A percentile compares a stretch with the other conserved stretches of the same genome.
Evolutionary conservation across 2,797 vertebrate species (phyloP).

Genomic region (Hyperoplus immaculatus): DNA sequence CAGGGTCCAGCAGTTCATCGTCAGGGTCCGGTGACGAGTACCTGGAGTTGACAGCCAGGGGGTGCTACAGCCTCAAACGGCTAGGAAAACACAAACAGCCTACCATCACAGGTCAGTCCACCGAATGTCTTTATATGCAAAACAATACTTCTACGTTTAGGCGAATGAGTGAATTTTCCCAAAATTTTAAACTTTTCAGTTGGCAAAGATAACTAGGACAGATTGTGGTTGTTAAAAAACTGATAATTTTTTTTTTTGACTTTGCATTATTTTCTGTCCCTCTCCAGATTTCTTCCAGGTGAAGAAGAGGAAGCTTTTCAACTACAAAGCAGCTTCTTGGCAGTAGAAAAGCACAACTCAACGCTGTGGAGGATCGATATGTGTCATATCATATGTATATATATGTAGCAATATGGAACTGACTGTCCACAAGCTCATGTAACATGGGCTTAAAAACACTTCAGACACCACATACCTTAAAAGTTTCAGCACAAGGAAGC

Average conservation of each 20-base stretch:
- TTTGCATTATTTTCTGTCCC: background rate
- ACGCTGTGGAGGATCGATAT: conserved; percentile 46
- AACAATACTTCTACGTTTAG: background rate
- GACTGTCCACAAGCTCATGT: conserved; percentile 65
- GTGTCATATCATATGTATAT: conserved; percentile 59
- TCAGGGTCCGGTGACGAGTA: conserved; percentile 74
- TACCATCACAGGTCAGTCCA: conserved; percentile 83
- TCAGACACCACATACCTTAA: conserved; percentile 49
- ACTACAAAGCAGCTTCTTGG: conserved; percentile 73
- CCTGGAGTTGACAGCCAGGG: conserved; percentile 75
- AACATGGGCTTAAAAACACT: conserved; percentile 56
- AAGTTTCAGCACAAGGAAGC: conserved; percentile 73
- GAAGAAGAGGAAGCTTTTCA: conserved; percentile 79
- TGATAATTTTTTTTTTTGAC: background rate
- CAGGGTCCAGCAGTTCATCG: conserved; percentile 47
- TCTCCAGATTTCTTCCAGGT: conserved; percentile 85
- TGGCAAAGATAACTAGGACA: background rate
- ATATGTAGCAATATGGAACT: conserved; percentile 74
- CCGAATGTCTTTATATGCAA: background rate
- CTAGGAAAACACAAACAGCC: conserved; percentile 79
- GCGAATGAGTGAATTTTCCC: accelerated
- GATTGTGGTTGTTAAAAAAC: background rate
- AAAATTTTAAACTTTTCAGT: background rate
- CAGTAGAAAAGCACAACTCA: conserved; percentile 64
- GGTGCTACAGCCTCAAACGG: conserved; percentile 61